Conservation (phyloP, 1,140 invertebrate genomes). For the Bombus difficillimus region DNA sequence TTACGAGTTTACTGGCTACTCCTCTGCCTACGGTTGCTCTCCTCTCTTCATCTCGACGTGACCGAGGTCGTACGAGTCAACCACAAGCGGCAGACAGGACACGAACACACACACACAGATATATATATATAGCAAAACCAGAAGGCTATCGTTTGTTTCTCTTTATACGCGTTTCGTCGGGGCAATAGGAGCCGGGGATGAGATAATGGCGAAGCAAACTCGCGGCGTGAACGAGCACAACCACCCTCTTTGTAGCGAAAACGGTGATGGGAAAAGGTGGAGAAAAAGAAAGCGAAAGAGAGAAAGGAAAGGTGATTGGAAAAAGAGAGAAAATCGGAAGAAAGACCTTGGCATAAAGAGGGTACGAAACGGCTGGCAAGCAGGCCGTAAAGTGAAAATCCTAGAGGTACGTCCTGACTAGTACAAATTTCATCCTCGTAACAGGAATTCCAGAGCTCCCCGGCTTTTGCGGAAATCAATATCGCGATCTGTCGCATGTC, state of each 20-base stretch:
- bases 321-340: conserved; percentile 6
- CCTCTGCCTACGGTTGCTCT: neutral
- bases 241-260: neutral
- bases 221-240: conserved; percentile 11
- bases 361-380: neutral
- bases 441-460: conserved; percentile 37
- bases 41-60: neutral
- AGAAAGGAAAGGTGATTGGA: too few relatives aligned
- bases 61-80: neutral
- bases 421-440: conserved; percentile 53
- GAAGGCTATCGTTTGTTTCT: conserved; percentile 50
- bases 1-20: conserved; percentile 30
- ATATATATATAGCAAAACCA: too few relatives aligned
- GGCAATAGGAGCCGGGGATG: neutral
- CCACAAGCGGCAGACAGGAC: neutral
- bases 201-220: conserved; percentile 47
- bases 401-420: conserved; percentile 33
- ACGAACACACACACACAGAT: too few relatives aligned
- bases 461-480: conserved; percentile 43
- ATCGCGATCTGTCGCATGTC: conserved; percentile 24
- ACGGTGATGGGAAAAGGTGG: neutral
- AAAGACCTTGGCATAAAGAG: neutral
- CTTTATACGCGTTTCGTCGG: conserved; percentile 36
- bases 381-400: conserved; percentile 54
- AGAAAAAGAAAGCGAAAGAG: neutral